Conservation (phyloP, 1,140 invertebrate species). For the Batillaria attramentaria region DNA sequence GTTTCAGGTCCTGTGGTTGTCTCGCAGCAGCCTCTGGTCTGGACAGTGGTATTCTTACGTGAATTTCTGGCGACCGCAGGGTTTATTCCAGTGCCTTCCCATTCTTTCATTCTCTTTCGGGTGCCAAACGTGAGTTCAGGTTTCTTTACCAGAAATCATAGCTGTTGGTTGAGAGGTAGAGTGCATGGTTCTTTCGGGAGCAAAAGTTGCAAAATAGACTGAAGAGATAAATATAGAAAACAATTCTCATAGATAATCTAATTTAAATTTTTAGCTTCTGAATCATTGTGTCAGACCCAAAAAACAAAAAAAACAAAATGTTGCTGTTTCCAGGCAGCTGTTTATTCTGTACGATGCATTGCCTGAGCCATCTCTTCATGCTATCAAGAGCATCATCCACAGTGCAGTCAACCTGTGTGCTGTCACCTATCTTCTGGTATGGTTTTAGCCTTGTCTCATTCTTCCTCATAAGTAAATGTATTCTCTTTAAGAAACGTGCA, state of each 20-base stretch:
- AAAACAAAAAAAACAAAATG: neutral
- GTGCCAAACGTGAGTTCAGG: constrained; percentile 90
- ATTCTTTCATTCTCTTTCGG: constrained; percentile 96
- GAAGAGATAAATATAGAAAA: no score
- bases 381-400: constrained; percentile 89
- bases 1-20: constrained; percentile 85
- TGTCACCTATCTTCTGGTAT: constrained; percentile 77
- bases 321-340: constrained; percentile 81
- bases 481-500: no score
- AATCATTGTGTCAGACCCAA: neutral
- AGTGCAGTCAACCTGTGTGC: constrained; percentile 94
- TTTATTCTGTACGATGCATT: constrained; percentile 96
- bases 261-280: neutral
- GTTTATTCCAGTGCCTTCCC: constrained; percentile 90
- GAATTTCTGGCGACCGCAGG: constrained; percentile 86
- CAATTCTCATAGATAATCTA: no score
- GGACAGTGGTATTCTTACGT: constrained; percentile 84
- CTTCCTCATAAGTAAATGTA: no score
- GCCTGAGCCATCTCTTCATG: constrained; percentile 88
- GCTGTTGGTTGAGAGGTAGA: no score
- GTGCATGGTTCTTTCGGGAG: no score
- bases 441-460: no score
- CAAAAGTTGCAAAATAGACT: no score
- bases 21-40: constrained; percentile 80
- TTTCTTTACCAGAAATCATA: neutral